Percentiles rank a stretch among this genome's conserved stretches.
Conservation (phyloP, 2,113 vertebrate genomes). For the Podocnemis expansa region DNA sequence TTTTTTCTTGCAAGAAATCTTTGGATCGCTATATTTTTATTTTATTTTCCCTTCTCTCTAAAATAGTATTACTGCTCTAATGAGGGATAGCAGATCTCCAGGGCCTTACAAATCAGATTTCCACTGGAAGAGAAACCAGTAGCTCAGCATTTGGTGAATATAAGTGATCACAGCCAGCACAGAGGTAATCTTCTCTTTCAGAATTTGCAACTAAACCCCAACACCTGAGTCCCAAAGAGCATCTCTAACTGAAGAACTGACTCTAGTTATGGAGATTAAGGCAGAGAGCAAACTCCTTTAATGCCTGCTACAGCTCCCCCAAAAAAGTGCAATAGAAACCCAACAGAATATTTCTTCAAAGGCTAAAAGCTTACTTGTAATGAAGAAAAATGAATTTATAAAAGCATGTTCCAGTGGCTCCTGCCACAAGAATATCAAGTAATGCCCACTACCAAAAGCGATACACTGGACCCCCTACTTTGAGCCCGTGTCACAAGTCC, state of each 20-base stretch:
- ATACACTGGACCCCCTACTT: neutral
- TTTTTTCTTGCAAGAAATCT: neutral
- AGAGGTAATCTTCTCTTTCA: neutral
- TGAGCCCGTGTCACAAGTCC: constrained; percentile 60
- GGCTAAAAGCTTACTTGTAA: neutral
- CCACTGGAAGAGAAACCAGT: neutral
- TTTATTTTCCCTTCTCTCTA: neutral
- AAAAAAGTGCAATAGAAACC: neutral
- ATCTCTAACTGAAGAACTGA: constrained; percentile 8
- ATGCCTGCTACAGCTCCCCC: neutral
- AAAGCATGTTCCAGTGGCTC: neutral
- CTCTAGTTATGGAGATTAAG: neutral
- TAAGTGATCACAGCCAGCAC: neutral
- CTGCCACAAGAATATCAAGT: neutral
- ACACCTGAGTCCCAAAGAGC: neutral
- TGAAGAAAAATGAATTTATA: neutral
- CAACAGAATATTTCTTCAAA: neutral
- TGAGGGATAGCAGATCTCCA: neutral
- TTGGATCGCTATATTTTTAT: neutral
- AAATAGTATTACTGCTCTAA: neutral
- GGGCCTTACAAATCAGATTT: neutral
- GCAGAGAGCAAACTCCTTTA: neutral
- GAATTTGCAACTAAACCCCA: neutral
- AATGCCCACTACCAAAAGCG: constrained; percentile 31
- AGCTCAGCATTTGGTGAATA: neutral